Evolutionary conservation across 2,888 invertebrate species (phyloP).

Genomic region (Euclidia mi): DNA sequence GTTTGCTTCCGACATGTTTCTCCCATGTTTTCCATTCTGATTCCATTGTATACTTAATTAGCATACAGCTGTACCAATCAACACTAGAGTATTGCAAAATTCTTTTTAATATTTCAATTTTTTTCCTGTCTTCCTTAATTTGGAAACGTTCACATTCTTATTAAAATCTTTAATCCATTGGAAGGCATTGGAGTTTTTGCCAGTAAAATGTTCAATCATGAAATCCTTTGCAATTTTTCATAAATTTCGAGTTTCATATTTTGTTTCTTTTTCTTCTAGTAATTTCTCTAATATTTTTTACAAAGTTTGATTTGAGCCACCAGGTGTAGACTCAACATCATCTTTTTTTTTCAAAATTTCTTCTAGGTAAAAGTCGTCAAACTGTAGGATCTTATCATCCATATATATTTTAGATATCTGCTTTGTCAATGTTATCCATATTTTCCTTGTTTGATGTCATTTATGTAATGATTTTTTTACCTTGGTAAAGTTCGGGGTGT

Average conservation of each 20-base stretch:
- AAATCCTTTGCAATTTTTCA: conserved; percentile 5
- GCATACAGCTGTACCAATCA: conserved; percentile 36
- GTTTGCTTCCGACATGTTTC: conserved; percentile 30
- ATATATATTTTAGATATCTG: conserved; percentile 9
- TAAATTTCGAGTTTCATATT: conserved; percentile 3
- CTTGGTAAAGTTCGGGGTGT: no score
- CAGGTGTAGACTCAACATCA: background rate
- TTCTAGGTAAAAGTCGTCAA: background rate
- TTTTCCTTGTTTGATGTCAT: no score
- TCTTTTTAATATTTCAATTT: background rate
- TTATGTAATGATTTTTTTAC: no score
- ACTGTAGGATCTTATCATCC: conserved; percentile 19
- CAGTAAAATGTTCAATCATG: conserved; percentile 3
- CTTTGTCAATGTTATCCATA: no score
- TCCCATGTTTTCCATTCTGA: conserved; percentile 37
- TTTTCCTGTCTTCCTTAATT: background rate
- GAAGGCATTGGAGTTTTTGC: background rate
- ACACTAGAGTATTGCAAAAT: conserved; percentile 30
- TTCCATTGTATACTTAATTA: conserved; percentile 33
- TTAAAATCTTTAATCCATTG: conserved; percentile 1
- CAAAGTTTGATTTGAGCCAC: conserved; percentile 9
- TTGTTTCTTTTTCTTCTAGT: conserved; percentile 24
- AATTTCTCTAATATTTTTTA: conserved; percentile 27
- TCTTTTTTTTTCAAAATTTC: background rate
- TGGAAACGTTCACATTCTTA: conserved; percentile 7